Evolutionary conservation across 1,140 invertebrate genomes (phyloP), one percentile per base, ranked within the genome.

Genomic region (Fopius arisanus): DNA sequence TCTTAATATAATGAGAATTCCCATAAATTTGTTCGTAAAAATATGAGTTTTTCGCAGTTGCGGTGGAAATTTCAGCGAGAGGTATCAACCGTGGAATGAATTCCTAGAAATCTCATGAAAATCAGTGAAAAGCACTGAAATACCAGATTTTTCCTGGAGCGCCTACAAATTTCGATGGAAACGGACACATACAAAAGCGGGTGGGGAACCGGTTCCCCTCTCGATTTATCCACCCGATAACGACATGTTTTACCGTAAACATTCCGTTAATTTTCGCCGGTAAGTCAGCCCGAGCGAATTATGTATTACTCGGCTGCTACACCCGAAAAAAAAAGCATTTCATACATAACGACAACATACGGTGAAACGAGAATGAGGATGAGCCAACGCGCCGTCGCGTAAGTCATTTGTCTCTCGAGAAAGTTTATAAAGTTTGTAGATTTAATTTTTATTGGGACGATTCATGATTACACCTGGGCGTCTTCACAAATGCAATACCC

Each of bases 241-340:
- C 67, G 68, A 72, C 74, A 75, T 67, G 69, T 72, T 71, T 75
- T 67, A 65, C 41, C 69, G 68, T 63, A 51, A 67, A 75, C 66
- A 72, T 65, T 75, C 66, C 63, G 74, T 75, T 75, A 75, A 75
- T 71, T 71, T 75, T 62, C 43, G 63, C 51, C 48, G 9, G 67
- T 71, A 75, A 75, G 69, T 67, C 51, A 70, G 54, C 12, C n/a
- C n/a, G 16, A 29, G 37, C 59, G 23, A 48, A 21, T 28, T 65
- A 70, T 71, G 70, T 62, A 71, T 54, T 67, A 19, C 43, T 19
- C 33, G 31, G 70, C 51, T 26, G 19, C 29, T 72, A 68, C 31
- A 33, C 37, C 63, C 29, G 29, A 72, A 51, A 66, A 48, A 19
- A 31, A 14, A 65, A 37, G n/a, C 43, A 48, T 48, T 48, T 48